These are phyloP conservation scores for Helogale parvula DNA, from an alignment of 2,113 vertebrate genomes.

Conservation along the genomic window DNA sequence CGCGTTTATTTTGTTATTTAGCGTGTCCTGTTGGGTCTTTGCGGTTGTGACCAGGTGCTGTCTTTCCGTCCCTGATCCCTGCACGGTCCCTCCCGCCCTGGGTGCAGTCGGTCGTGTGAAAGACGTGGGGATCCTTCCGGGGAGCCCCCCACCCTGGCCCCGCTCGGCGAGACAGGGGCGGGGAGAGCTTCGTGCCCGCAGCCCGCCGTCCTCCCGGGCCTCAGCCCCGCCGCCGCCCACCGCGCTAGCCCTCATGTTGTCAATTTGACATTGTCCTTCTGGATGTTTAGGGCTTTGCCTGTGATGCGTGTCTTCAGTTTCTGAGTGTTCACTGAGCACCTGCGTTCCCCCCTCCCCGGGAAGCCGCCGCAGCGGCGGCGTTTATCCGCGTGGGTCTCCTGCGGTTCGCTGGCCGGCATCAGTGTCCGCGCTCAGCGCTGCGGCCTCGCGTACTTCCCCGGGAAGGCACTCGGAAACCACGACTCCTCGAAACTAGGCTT, in stretches of 20 bases:
- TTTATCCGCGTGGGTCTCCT: too few species aligned
- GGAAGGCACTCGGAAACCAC: not conserved
- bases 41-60: too few species aligned
- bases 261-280: not conserved
- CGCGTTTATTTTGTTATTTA: too few species aligned
- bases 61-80: not conserved
- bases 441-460: not conserved
- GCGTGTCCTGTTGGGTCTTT: not conserved
- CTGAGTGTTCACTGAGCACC: accelerated
- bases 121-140: not conserved
- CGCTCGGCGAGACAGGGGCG: not conserved
- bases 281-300: not conserved
- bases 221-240: accelerated
- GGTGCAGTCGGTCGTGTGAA: accelerated
- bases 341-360: not conserved
- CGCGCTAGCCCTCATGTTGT: not conserved
- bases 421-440: accelerated
- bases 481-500: accelerated
- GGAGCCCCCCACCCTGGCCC: not conserved
- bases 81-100: not conserved
- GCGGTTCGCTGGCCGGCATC: too few species aligned
- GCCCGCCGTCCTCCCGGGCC: accelerated
- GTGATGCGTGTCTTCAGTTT: not conserved
- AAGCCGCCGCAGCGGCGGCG: not conserved
- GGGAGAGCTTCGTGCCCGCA: not conserved